phyloP scores from a whole-genome alignment of 2,113 vertebrate species.

The Chamaetylas fuelleborni region DNA sequence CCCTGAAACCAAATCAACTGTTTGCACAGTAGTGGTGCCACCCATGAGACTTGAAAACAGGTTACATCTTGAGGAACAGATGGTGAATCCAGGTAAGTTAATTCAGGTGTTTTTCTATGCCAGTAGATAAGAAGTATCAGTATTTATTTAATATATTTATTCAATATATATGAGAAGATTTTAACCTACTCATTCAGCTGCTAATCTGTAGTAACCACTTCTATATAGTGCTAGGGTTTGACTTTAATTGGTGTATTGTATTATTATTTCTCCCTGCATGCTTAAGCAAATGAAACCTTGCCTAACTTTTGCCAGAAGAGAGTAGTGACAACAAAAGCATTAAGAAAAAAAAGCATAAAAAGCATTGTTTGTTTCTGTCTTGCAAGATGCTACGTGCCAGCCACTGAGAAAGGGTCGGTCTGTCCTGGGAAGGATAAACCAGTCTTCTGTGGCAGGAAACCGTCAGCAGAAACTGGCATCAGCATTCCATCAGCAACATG shows the following conservation, averaged over 20 bases:
- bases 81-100: slow-evolving; percentile 80
- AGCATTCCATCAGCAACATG: slow-evolving; percentile 90
- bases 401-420: slow-evolving; percentile 82
- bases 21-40: slow-evolving; percentile 90
- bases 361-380: not conserved
- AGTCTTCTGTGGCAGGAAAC: slow-evolving; percentile 79
- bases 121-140: not conserved
- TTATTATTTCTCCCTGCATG: not conserved
- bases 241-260: not conserved
- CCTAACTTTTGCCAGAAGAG: not conserved
- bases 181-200: not conserved
- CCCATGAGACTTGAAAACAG: slow-evolving; percentile 86
- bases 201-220: not conserved
- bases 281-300: not conserved
- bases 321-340: not conserved
- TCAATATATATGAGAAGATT: not conserved
- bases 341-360: no score
- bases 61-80: slow-evolving; percentile 73
- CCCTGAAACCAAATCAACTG: slow-evolving; percentile 82
- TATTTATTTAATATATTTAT: not conserved
- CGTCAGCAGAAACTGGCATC: slow-evolving; percentile 87
- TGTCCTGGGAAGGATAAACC: slow-evolving; percentile 80
- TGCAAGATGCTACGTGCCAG: slow-evolving; percentile 81
- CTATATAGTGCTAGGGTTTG: not conserved
- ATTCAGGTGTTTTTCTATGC: not conserved